Evolutionary conservation across 2,797 vertebrate species (phyloP).

Genomic region (Muscicapa striata): DNA sequence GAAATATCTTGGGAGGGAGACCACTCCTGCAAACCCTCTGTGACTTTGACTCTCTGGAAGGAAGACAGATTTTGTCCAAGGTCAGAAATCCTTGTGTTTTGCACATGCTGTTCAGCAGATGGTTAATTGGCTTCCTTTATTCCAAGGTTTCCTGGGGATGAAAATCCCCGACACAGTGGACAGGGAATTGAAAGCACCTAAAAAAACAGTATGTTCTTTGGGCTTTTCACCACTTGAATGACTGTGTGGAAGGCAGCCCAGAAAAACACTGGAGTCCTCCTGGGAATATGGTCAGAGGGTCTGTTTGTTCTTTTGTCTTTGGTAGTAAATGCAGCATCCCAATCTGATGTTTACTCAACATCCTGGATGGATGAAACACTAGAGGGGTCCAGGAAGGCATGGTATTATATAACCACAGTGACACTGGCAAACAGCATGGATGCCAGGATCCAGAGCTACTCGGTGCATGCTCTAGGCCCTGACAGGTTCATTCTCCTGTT

Average conservation of each 20-base stretch:
- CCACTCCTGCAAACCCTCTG: background rate
- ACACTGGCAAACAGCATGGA: background rate
- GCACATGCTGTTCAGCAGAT: slow-evolving; percentile 2
- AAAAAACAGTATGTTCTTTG: slow-evolving; percentile 9
- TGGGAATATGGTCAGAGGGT: background rate
- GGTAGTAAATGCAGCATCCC: background rate
- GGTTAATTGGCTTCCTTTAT: slow-evolving; percentile 3
- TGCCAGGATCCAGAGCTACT: background rate
- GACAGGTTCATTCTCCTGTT: background rate
- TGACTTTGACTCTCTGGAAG: background rate
- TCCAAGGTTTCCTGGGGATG: background rate
- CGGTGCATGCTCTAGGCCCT: rapidly evolving
- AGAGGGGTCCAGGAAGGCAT: background rate
- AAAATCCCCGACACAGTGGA: background rate
- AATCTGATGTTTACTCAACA: background rate
- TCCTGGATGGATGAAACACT: background rate
- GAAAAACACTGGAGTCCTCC: background rate
- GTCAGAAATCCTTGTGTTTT: background rate
- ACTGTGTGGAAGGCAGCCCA: slow-evolving; percentile 4
- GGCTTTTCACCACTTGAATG: background rate
- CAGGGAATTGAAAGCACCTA: background rate
- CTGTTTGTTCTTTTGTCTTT: background rate
- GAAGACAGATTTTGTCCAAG: background rate
- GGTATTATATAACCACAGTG: background rate
- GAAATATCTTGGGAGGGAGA: background rate